These are phyloP conservation scores for Gymnothorax reevesii DNA, from an alignment of 2,797 vertebrate species.

Conservation along the genomic window DNA sequence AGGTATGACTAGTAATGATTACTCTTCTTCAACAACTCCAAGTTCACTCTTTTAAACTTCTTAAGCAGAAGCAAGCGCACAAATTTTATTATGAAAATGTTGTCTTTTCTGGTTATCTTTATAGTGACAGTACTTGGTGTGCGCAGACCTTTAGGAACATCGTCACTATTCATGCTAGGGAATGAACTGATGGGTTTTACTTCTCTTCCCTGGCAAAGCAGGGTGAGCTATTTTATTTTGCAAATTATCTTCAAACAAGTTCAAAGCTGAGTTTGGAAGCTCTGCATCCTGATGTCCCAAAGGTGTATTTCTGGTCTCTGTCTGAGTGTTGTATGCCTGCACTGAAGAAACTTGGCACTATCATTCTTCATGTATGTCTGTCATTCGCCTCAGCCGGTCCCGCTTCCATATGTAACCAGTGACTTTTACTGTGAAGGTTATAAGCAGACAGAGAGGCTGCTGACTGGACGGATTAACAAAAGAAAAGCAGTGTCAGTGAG, in stretches of 20 bases:
- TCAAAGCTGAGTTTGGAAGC: neutral
- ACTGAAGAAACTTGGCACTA: neutral
- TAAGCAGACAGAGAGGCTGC: neutral
- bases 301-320: neutral
- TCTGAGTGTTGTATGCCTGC: neutral
- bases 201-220: neutral
- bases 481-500: neutral
- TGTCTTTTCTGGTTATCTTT: too few species aligned
- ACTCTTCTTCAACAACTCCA: too few species aligned
- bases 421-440: neutral
- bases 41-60: too few species aligned
- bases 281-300: neutral
- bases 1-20: too few species aligned
- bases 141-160: neutral
- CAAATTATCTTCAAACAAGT: neutral
- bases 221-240: neutral
- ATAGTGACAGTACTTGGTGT: too few species aligned
- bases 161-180: neutral
- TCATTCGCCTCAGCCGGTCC: neutral
- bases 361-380: neutral
- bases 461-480: slow-evolving; percentile 6
- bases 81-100: too few species aligned
- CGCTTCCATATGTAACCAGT: neutral
- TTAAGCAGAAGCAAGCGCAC: too few species aligned
- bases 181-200: neutral